phyloP scores from a whole-genome alignment of 2,113 vertebrate genomes.

The Marmota monax region DNA sequence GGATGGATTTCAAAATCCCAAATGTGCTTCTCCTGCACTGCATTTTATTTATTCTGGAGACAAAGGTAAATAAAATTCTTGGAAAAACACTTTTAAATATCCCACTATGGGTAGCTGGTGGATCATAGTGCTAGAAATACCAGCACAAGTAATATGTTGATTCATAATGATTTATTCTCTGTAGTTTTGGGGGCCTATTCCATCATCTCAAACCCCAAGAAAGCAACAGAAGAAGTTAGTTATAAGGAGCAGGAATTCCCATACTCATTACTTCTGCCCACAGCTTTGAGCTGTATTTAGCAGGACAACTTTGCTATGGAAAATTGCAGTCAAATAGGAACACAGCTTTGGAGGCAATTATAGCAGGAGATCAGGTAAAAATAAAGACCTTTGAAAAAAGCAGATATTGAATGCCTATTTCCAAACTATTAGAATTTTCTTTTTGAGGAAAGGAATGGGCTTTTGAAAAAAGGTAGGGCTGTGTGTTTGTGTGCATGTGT shows the following conservation, averaged over 20 bases:
- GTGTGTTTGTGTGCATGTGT: neutral
- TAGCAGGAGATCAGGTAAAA: constrained; percentile 56
- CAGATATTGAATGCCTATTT: constrained; percentile 59
- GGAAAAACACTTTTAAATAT: constrained; percentile 56
- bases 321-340: constrained; percentile 20
- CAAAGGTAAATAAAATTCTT: constrained; percentile 74
- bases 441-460: constrained; percentile 46
- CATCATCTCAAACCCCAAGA: constrained; percentile 63
- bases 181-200: constrained; percentile 59
- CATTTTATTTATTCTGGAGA: constrained; percentile 67
- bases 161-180: constrained; percentile 80
- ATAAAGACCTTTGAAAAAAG: constrained; percentile 6
- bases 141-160: constrained; percentile 70
- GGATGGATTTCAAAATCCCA: constrained; percentile 63
- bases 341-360: constrained; percentile 75
- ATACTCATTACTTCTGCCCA: constrained; percentile 72
- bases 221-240: constrained; percentile 58
- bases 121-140: constrained; percentile 55
- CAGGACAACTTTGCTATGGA: constrained; percentile 59
- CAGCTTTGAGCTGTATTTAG: constrained; percentile 63
- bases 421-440: constrained; percentile 73
- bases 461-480: neutral
- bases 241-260: constrained; percentile 70
- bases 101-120: constrained; percentile 52
- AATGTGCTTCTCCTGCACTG: constrained; percentile 56